These are phyloP conservation scores for Drosophila lacertosa DNA, from an alignment of 1,140 invertebrate genomes.

Conservation along the genomic window DNA sequence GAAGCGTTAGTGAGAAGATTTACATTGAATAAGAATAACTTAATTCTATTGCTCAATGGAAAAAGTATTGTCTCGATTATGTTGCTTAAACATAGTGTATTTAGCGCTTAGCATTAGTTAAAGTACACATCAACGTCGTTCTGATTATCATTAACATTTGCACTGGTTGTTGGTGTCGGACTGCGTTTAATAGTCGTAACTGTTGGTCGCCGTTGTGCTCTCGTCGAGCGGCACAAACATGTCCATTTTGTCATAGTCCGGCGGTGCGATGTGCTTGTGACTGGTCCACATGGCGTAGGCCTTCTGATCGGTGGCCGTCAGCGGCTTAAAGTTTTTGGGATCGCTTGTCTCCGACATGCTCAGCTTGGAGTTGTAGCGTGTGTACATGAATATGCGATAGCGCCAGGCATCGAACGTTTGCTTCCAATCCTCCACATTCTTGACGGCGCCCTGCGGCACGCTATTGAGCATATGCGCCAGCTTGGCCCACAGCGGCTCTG, in stretches of 20 bases:
- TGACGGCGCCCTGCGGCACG: conserved; percentile 77
- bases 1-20: neutral
- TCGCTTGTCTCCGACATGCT: conserved; percentile 76
- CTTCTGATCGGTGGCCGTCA: conserved; percentile 78
- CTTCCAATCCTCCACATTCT: conserved; percentile 82
- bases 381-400: conserved; percentile 82
- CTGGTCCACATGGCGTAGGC: conserved; percentile 82
- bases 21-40: neutral
- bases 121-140: conserved; percentile 61
- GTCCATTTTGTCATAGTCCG: conserved; percentile 77
- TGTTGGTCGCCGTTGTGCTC: conserved; percentile 61
- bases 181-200: conserved; percentile 65
- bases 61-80: conserved; percentile 8
- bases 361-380: conserved; percentile 78
- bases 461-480: conserved; percentile 72
- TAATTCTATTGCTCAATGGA: conserved; percentile 22
- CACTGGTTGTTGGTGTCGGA: conserved; percentile 33
- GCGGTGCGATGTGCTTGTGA: conserved; percentile 72
- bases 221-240: conserved; percentile 74
- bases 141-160: conserved; percentile 52
- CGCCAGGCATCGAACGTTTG: conserved; percentile 80
- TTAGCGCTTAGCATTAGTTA: conserved; percentile 73
- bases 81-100: conserved; percentile 69
- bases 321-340: conserved; percentile 77
- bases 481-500: conserved; percentile 75